A percentile compares a stretch with the other conserved stretches of the same genome.
phyloP scores from a whole-genome alignment of 2,888 invertebrate genomes.

The Trisateles emortualis region DNA sequence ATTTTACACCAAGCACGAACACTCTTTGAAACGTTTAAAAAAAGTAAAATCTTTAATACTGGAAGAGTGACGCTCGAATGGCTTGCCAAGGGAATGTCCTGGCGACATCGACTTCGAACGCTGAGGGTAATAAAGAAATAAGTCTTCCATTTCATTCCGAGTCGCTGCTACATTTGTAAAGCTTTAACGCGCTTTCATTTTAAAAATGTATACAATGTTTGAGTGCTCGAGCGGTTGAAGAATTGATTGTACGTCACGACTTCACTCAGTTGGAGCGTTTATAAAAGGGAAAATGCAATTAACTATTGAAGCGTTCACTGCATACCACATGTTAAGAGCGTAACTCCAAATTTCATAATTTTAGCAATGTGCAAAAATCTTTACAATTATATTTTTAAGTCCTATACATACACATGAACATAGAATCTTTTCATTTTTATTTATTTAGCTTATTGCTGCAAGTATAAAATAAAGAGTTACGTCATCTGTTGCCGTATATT shows the following conservation, averaged over 20 bases:
- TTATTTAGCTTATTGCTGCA: too few species aligned
- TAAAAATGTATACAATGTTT: constrained; percentile 2
- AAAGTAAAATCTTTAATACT: constrained; percentile 38
- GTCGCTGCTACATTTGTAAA: constrained; percentile 34
- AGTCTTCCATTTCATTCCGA: constrained; percentile 43
- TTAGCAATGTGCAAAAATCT: too few species aligned
- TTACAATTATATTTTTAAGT: too few species aligned
- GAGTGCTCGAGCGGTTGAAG: neutral
- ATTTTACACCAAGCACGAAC: constrained; percentile 36
- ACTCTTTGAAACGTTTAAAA: constrained; percentile 39
- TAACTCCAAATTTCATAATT: too few species aligned
- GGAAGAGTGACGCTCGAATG: constrained; percentile 28
- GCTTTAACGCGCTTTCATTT: constrained; percentile 15
- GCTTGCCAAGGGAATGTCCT: constrained; percentile 47
- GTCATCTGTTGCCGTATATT: too few species aligned
- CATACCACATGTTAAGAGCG: too few species aligned
- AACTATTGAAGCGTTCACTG: too few species aligned
- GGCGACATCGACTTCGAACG: constrained; percentile 27
- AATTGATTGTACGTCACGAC: neutral
- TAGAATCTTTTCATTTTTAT: too few species aligned
- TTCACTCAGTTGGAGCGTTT: too few species aligned
- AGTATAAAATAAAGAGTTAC: too few species aligned
- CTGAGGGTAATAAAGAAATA: constrained; percentile 43
- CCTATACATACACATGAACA: too few species aligned
- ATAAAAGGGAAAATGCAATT: too few species aligned